Evolutionary conservation across 2,888 invertebrate species (phyloP).

Genomic region (Linyphia triangularis): DNA sequence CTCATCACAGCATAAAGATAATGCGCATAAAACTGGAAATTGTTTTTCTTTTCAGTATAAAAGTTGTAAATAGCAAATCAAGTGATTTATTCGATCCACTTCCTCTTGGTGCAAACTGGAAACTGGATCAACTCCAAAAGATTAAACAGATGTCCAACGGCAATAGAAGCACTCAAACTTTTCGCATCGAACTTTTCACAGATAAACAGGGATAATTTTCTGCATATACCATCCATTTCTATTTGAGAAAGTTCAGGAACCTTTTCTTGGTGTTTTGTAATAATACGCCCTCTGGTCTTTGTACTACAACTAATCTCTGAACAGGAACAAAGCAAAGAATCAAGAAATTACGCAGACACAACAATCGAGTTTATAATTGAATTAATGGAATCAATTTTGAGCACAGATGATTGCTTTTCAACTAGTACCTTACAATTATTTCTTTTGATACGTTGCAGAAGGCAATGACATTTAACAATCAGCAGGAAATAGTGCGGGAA

Average conservation of each 20-base stretch:
- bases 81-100: conserved; percentile 4
- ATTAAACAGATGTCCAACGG: conserved; percentile 22
- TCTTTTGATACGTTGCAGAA: too few species aligned
- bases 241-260: conserved; percentile 24
- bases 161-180: conserved; percentile 10
- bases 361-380: too few species aligned
- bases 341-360: too few species aligned
- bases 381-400: too few species aligned
- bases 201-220: conserved; percentile 19
- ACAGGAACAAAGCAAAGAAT: not conserved
- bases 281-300: not conserved
- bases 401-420: too few species aligned
- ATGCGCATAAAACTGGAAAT: not conserved
- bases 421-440: too few species aligned
- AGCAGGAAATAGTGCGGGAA: too few species aligned
- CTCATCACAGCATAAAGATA: not conserved
- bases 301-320: conserved; percentile 2
- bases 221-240: conserved; percentile 18
- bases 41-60: not conserved
- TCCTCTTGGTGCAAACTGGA: not conserved
- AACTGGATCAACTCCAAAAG: conserved; percentile 31
- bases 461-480: too few species aligned
- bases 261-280: conserved; percentile 8
- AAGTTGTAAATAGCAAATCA: not conserved
- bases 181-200: not conserved